Conservation (phyloP, 2,113 vertebrate genomes). For the Pelmatolapia mariae region DNA sequence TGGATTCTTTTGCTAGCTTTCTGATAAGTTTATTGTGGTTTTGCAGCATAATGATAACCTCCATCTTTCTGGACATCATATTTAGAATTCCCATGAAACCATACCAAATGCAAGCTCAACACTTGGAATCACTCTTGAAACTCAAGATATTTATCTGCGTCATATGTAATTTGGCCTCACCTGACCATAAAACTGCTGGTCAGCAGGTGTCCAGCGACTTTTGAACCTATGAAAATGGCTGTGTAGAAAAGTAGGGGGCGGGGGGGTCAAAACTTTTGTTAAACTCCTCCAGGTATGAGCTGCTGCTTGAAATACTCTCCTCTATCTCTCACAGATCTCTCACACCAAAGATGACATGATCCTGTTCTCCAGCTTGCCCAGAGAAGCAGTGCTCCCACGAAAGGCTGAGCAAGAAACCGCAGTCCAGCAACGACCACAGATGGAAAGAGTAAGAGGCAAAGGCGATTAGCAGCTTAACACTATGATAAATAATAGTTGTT, state of each 20-base stretch:
- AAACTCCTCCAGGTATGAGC: not conserved
- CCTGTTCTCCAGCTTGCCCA: constrained; percentile 71
- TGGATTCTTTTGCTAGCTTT: not conserved
- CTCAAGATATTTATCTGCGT: not conserved
- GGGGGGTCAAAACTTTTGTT: not conserved
- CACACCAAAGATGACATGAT: constrained; percentile 78
- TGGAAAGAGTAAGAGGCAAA: constrained; percentile 15
- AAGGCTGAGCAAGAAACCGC: constrained; percentile 12
- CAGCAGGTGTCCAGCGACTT: not conserved
- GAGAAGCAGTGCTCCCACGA: constrained; percentile 49
- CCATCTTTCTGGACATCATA: not conserved
- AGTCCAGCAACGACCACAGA: constrained; percentile 18
- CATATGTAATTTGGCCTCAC: not conserved
- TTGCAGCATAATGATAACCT: not conserved
- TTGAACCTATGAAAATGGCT: not conserved
- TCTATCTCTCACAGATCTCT: constrained; percentile 72
- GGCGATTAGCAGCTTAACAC: not conserved
- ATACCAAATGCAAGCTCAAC: not conserved
- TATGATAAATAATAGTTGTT: not conserved
- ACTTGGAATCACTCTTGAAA: not conserved
- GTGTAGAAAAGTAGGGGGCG: not conserved
- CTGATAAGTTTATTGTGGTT: not conserved
- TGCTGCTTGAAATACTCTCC: not conserved
- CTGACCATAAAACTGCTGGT: not conserved
- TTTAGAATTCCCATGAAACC: not conserved